phyloP scores from a whole-genome alignment of 1,140 invertebrate species.

The Euglossa dilemma region DNA sequence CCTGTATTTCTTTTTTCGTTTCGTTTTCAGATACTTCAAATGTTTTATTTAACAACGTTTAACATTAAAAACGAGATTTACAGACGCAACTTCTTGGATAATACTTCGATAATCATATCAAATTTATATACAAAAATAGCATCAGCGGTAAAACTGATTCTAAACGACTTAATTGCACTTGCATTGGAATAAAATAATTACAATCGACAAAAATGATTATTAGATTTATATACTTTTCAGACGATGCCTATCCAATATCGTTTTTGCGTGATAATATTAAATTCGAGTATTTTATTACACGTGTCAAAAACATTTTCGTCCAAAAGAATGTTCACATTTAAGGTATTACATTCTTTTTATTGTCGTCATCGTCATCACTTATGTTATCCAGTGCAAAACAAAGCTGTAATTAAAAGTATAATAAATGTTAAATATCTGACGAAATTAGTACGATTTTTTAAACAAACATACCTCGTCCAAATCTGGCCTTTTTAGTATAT shows the following conservation, averaged over 20 bases:
- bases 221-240: background rate
- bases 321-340: background rate
- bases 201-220: background rate
- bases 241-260: background rate
- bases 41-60: background rate
- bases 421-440: background rate
- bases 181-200: background rate
- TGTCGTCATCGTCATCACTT: slow-evolving; percentile 69
- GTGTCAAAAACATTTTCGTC: background rate
- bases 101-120: slow-evolving; percentile 2
- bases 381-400: slow-evolving; percentile 73
- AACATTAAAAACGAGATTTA: slow-evolving; percentile 10
- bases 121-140: slow-evolving; percentile 16
- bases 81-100: background rate
- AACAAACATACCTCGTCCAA: slow-evolving; percentile 83
- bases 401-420: slow-evolving; percentile 64
- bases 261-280: background rate
- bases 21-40: background rate
- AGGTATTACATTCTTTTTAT: background rate
- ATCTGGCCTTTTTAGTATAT: slow-evolving; percentile 87
- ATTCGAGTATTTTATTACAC: background rate
- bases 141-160: background rate
- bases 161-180: too few species aligned
- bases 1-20: background rate
- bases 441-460: background rate